phyloP scores from a whole-genome alignment of 37 sponge, comb jelly and placozoan genomes.

The Cliona cf. orientalis region DNA sequence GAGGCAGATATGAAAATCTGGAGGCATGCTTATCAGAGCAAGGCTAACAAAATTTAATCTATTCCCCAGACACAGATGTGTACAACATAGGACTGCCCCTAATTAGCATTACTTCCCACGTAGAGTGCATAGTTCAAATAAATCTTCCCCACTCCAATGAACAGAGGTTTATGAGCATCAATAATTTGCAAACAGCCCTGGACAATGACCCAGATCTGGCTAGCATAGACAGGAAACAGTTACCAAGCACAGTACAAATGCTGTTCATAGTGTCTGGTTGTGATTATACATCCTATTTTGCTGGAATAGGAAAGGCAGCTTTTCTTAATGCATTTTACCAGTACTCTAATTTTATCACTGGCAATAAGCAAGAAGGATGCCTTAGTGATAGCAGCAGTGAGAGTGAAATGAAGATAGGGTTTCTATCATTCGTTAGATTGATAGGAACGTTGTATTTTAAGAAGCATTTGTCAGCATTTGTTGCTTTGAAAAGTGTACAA shows the following conservation, averaged over 20 bases:
- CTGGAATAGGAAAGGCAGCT: constrained; percentile 1
- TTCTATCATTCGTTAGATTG: background rate
- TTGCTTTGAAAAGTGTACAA: background rate
- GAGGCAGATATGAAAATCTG: constrained; percentile 11
- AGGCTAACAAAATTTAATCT: background rate
- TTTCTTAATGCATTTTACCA: constrained; percentile 7
- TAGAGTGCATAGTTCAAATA: background rate
- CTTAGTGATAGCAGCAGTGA: background rate
- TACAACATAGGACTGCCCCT: background rate
- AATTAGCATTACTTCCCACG: background rate
- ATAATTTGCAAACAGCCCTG: background rate
- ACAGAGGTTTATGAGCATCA: background rate
- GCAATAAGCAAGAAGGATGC: background rate
- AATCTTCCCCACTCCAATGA: background rate
- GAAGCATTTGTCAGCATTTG: background rate
- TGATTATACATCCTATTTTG: constrained; percentile 17
- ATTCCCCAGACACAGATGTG: constrained; percentile 1
- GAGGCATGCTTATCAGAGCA: background rate
- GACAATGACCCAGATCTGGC: constrained; percentile 2
- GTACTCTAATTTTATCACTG: background rate
- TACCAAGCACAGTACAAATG: no score
- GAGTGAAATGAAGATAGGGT: background rate
- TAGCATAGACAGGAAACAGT: background rate
- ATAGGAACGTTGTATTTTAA: background rate
- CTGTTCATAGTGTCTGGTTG: background rate